Evolutionary conservation across 37 sponge, comb jelly and placozoan genomes (phyloP), one percentile per base, ranked within the genome.

Genomic region (Aplysina aerophoba): DNA sequence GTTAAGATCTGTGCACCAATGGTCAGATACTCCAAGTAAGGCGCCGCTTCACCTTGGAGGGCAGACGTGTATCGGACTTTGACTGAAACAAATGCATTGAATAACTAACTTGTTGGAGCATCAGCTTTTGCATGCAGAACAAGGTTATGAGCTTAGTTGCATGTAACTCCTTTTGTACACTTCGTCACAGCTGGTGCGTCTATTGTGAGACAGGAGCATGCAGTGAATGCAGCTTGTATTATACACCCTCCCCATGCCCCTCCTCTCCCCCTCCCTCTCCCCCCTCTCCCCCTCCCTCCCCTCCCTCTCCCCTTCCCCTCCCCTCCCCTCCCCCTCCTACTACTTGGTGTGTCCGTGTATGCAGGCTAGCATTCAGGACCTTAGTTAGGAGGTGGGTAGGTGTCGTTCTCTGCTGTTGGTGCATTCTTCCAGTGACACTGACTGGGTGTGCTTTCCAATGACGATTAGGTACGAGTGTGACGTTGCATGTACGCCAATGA

Each of bases 11-110:
- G 96, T 89, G 94, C 98, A 55, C 98, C 98, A 0, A 97, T 97
- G 98, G 98, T 97, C 40, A 74, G 98, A 25, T 91, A 93, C 62
- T 97, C 98, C 38, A 97, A 95, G 93, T 92, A 66, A 81, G n/a
- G 87, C 31, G 12, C 0, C 22, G 4, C 0, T 24, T 0, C 14
- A 25, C 4, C 8, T 30, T 11, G 50, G 8, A 8, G 3, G 8
- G 8, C 50, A 44, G 50, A 44, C 50, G 8, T 3, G 50, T 11
- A 11, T 11, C 3, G 50, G 50, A 11, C 3, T 44, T 44, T 44
- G 50, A 8, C 8, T 11, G 3, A 8, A 44, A 11, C 50, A 8
- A 44, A 3, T 44, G 50, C 50, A 8, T 11, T 8, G 8, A 44
- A 11, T 44, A 8, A 44, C 6, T 8, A 8, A 44, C 50, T 44